Percentiles rank a stretch among this genome's conserved stretches.
Conservation (phyloP, 2,113 vertebrate genomes). For the Ciconia stormi region DNA sequence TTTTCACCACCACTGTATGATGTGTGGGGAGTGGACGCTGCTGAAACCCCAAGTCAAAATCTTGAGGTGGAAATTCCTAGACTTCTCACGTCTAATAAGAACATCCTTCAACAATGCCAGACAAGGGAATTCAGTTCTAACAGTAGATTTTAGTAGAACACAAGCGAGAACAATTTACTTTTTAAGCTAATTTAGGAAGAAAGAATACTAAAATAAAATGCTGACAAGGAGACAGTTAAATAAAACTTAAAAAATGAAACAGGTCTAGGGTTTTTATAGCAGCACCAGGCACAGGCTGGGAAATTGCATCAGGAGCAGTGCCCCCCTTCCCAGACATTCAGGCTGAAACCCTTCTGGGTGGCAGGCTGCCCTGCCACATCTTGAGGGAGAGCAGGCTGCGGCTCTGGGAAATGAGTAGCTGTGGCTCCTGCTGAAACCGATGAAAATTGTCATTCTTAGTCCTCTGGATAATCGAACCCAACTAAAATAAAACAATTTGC, state of each 20-base stretch:
- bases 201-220: background rate
- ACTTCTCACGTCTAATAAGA: background rate
- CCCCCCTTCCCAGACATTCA: background rate
- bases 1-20: background rate
- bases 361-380: background rate
- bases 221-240: background rate
- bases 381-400: background rate
- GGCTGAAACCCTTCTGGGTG: background rate
- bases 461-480: background rate
- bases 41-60: background rate
- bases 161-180: background rate
- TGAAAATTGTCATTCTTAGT: background rate
- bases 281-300: background rate
- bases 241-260: background rate
- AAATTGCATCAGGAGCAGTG: background rate
- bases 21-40: accelerated
- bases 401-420: background rate
- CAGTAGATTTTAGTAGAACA: background rate
- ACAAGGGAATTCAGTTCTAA: background rate
- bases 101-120: background rate
- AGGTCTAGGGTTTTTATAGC: background rate
- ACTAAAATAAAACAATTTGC: background rate
- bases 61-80: background rate
- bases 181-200: background rate
- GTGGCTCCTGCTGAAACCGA: background rate